phyloP scores from a whole-genome alignment of 1,140 invertebrate genomes.

The Anadara kagoshimensis region DNA sequence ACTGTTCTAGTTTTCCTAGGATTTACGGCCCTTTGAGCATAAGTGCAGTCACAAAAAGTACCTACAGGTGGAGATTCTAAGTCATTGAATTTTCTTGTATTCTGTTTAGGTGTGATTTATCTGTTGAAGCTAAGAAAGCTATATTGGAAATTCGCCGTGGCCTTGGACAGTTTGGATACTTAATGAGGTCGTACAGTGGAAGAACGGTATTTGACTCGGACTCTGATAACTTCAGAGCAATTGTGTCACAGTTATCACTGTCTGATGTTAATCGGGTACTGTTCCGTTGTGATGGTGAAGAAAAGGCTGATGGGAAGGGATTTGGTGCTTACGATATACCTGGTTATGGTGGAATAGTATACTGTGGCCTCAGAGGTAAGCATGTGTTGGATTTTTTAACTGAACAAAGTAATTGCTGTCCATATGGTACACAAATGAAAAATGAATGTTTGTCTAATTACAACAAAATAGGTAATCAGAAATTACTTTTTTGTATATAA shows the following conservation, averaged over 20 bases:
- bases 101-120: conserved; percentile 43
- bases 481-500: too few relatives aligned
- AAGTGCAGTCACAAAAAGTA: too few relatives aligned
- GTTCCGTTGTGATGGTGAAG: conserved; percentile 92
- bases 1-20: too few relatives aligned
- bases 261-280: conserved; percentile 89
- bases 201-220: conserved; percentile 74
- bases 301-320: conserved; percentile 86
- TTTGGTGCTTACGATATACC: conserved; percentile 92
- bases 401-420: too few relatives aligned
- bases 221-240: conserved; percentile 65
- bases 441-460: too few relatives aligned
- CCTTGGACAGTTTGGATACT: conserved; percentile 71
- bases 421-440: too few relatives aligned
- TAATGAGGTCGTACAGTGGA: conserved; percentile 72
- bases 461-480: too few relatives aligned
- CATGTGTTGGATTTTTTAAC: background rate
- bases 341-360: conserved; percentile 87
- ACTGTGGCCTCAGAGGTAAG: conserved; percentile 93
- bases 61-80: too few relatives aligned
- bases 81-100: too few relatives aligned
- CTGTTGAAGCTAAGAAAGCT: conserved; percentile 48
- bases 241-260: conserved; percentile 82
- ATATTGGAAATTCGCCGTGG: conserved; percentile 64
- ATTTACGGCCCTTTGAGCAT: too few relatives aligned